phyloP scores from a whole-genome alignment of 1,140 invertebrate genomes.

The Drosophila erecta region DNA sequence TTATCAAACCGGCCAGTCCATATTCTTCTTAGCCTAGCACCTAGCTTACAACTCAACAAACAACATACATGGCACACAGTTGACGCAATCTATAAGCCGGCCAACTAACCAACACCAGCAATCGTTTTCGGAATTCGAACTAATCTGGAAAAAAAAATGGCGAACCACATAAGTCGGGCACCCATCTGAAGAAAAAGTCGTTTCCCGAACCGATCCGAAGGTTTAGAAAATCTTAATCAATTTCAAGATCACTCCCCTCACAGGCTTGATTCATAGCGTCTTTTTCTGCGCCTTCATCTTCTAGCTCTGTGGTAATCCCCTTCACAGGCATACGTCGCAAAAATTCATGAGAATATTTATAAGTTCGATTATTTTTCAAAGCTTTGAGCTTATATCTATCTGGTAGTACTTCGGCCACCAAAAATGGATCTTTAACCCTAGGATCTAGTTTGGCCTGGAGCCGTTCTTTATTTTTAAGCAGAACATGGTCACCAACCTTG shows the following conservation, averaged over 20 bases:
- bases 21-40: no score
- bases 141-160: not conserved
- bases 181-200: conserved; percentile 3
- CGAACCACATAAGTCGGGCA: conserved; percentile 7
- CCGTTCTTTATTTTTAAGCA: no score
- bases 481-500: no score
- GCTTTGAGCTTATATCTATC: conserved; percentile 16
- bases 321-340: conserved; percentile 7
- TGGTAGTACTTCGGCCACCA: conserved; percentile 10
- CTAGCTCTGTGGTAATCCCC: conserved; percentile 1
- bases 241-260: not conserved
- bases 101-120: no score
- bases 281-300: not conserved
- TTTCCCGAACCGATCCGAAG: no score
- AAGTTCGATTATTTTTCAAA: conserved; percentile 7
- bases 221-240: no score
- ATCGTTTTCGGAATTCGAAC: no score
- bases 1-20: no score
- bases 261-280: not conserved
- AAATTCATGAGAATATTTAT: conserved; percentile 21
- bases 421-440: conserved; percentile 8
- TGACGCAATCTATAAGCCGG: no score
- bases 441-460: not conserved
- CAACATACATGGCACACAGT: no score
- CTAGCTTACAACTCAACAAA: no score